phyloP scores from a whole-genome alignment of 1,140 invertebrate species.

The Apis florea region DNA sequence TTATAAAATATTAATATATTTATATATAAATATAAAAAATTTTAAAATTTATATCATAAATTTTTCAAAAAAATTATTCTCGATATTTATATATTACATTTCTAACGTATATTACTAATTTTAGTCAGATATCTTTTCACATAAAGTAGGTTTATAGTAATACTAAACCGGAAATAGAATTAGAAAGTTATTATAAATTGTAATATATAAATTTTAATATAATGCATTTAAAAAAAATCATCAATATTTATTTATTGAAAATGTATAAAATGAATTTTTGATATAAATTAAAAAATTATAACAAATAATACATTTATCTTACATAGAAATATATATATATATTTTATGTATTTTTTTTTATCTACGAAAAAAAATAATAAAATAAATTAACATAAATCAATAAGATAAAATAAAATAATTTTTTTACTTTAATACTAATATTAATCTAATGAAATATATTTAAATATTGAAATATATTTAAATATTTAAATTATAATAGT shows the following conservation, averaged over 20 bases:
- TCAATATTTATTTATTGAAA: too few relatives aligned
- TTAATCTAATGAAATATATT: too few relatives aligned
- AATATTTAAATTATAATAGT: background rate
- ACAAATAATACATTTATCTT: too few relatives aligned
- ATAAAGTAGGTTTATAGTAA: background rate
- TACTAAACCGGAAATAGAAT: background rate
- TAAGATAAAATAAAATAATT: too few relatives aligned
- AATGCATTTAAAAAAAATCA: background rate
- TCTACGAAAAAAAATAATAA: background rate
- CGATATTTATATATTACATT: too few relatives aligned
- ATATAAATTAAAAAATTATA: too few relatives aligned
- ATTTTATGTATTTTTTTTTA: background rate
- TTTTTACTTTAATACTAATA: too few relatives aligned
- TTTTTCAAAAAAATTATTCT: background rate
- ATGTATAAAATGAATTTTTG: background rate
- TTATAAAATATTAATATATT: background rate
- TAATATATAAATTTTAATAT: background rate
- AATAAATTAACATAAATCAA: background rate
- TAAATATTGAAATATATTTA: too few relatives aligned
- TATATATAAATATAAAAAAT: background rate
- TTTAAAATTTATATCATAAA: background rate
- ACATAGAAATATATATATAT: too few relatives aligned
- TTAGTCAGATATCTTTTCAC: background rate
- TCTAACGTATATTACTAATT: background rate
- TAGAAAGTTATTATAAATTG: background rate